Conservation (phyloP, 2,113 vertebrate species). For the Lasiurus cinereus region DNA sequence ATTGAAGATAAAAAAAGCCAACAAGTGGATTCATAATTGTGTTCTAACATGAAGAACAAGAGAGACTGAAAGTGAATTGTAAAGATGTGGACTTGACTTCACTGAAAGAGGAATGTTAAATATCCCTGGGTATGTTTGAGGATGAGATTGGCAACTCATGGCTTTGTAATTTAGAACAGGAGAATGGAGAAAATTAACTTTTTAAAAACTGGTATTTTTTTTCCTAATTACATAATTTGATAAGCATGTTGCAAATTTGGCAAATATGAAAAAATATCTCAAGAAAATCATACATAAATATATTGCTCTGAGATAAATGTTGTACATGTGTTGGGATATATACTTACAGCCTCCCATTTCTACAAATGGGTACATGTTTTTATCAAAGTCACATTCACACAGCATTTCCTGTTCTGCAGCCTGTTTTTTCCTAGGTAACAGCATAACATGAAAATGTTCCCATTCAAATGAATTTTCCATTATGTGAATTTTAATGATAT, state of each 20-base stretch:
- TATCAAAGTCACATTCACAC: not conserved
- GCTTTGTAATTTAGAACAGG: not conserved
- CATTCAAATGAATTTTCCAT: not conserved
- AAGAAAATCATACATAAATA: not conserved
- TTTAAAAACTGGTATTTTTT: not conserved
- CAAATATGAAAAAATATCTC: conserved; percentile 36
- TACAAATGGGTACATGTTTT: not conserved
- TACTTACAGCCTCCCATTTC: not conserved
- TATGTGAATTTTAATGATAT: not conserved
- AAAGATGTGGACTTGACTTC: not conserved
- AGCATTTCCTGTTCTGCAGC: not conserved
- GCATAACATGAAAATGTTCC: not conserved
- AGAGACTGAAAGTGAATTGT: not conserved
- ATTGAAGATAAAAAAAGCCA: not conserved
- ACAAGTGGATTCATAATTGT: not conserved
- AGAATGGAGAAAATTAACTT: not conserved
- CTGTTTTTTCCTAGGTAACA: not conserved
- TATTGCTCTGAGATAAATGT: not conserved
- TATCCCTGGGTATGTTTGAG: not conserved
- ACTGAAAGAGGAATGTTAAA: not conserved
- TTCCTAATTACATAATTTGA: not conserved
- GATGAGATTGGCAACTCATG: not conserved
- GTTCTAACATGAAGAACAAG: not conserved
- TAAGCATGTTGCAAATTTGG: not conserved
- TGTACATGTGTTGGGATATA: not conserved